phyloP scores from a whole-genome alignment of 23 tunicate genomes.

The Oikopleura albicans region DNA sequence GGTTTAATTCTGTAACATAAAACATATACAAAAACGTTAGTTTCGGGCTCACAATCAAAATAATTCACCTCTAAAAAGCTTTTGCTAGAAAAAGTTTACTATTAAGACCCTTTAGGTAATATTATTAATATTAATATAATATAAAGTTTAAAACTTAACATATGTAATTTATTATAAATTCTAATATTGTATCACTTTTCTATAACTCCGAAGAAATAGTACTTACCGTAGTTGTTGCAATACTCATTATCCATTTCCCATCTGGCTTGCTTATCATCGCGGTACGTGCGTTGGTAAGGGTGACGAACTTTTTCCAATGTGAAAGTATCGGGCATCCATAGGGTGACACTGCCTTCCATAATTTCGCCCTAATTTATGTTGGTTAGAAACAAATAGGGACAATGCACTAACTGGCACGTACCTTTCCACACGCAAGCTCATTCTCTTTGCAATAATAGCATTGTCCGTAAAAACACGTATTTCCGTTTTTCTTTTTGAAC shows the following conservation, averaged over 20 bases:
- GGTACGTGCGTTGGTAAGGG: constrained; percentile 84
- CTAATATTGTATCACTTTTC: no score
- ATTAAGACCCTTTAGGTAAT: no score
- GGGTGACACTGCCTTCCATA: constrained; percentile 58
- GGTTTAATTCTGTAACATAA: no score
- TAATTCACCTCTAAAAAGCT: no score
- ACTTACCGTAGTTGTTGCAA: constrained; percentile 25
- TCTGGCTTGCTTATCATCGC: constrained; percentile 32
- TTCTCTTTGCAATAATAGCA: constrained; percentile 75
- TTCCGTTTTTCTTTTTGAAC: constrained; percentile 48
- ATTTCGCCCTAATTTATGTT: constrained; percentile 22
- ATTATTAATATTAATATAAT: no score
- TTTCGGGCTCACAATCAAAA: no score
- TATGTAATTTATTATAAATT: no score
- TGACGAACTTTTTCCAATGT: constrained; percentile 51
- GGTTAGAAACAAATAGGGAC: not conserved
- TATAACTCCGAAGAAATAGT: not conserved
- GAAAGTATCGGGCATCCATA: constrained; percentile 66
- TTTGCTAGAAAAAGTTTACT: no score
- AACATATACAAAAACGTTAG: no score
- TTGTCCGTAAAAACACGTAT: constrained; percentile 51
- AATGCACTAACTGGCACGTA: not conserved
- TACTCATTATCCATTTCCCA: constrained; percentile 72
- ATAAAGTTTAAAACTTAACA: no score
- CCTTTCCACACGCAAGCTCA: constrained; percentile 57